These are phyloP conservation scores for Lagodon rhomboides DNA, from an alignment of 2,797 vertebrate genomes.

Conservation along the genomic window DNA sequence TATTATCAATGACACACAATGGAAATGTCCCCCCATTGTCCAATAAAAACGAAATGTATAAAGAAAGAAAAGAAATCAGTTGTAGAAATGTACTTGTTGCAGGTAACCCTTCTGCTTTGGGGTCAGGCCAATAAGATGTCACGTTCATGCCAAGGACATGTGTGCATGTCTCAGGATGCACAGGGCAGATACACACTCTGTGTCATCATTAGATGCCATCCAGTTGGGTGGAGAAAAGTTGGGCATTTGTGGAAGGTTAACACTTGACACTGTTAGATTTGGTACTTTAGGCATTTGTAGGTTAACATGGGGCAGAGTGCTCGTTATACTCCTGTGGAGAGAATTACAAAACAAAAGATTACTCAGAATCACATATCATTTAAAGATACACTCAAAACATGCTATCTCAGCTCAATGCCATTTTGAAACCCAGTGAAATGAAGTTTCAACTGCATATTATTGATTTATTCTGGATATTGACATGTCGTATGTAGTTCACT, in stretches of 20 bases:
- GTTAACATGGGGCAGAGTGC: constrained; percentile 97
- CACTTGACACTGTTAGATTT: constrained; percentile 91
- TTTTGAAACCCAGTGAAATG: background rate
- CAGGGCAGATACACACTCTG: constrained; percentile 95
- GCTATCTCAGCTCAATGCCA: background rate
- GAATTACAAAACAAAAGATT: constrained; percentile 88
- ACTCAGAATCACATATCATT: background rate
- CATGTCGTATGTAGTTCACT: background rate
- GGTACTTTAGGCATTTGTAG: constrained; percentile 94
- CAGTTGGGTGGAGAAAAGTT: constrained; percentile 95
- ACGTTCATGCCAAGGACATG: constrained; percentile 89
- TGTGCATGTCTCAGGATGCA: constrained; percentile 86
- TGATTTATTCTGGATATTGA: background rate
- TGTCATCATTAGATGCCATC: constrained; percentile 94
- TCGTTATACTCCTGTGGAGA: constrained; percentile 96
- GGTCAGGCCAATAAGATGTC: constrained; percentile 2
- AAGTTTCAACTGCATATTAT: background rate
- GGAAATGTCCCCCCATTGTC: background rate
- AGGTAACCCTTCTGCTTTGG: background rate
- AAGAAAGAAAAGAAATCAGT: background rate
- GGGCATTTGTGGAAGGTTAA: constrained; percentile 96
- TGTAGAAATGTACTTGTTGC: background rate
- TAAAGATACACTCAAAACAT: background rate
- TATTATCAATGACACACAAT: background rate
- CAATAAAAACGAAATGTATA: no score